Conservation (phyloP, 2,113 vertebrate genomes). For the Oreochromis niloticus region DNA sequence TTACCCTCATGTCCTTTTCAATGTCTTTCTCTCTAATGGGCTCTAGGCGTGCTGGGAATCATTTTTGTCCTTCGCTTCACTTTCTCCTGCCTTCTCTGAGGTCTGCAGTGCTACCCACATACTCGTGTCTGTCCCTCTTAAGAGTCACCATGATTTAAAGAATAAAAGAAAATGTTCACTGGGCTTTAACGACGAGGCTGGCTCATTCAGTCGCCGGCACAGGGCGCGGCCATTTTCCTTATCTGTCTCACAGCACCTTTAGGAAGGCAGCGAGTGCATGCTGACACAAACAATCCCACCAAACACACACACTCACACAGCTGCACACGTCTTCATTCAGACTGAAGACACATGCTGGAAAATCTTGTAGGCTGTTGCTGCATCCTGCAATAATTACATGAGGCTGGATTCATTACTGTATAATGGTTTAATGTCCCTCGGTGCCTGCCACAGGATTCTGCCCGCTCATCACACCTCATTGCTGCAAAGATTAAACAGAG, state of each 20-base stretch:
- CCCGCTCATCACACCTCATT: not conserved
- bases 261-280: not conserved
- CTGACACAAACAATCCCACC: slow-evolving; percentile 11
- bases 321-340: not conserved
- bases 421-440: slow-evolving; percentile 25
- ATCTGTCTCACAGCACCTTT: slow-evolving; percentile 37
- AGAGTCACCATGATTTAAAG: not conserved
- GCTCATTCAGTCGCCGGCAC: not conserved
- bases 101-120: not conserved
- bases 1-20: not conserved
- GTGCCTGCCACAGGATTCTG: not conserved
- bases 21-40: slow-evolving; percentile 5
- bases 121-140: not conserved
- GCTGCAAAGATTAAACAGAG: not conserved
- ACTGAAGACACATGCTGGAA: not conserved
- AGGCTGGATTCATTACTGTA: slow-evolving; percentile 16
- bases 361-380: not conserved
- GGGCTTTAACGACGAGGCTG: not conserved
- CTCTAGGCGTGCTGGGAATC: not conserved
- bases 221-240: slow-evolving; percentile 5
- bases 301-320: not conserved
- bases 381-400: slow-evolving; percentile 28
- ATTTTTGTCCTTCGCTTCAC: not conserved
- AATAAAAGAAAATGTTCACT: not conserved
- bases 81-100: not conserved